These are phyloP conservation scores for Ariolimax columbianus DNA, from an alignment of 2,888 invertebrate genomes.

Conservation along the genomic window DNA sequence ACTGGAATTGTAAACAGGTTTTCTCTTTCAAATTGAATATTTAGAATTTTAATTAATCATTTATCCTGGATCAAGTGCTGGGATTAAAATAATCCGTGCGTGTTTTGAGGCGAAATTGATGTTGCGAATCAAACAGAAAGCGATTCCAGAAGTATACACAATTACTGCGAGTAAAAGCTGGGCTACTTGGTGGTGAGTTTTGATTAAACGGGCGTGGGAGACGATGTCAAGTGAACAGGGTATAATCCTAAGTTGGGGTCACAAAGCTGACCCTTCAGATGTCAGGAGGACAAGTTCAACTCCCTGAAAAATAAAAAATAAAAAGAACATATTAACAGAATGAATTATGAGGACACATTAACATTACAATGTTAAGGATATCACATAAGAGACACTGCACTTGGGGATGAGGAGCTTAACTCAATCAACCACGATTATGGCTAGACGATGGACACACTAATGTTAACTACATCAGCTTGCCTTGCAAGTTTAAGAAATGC, in stretches of 20 bases:
- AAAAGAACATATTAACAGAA: neutral
- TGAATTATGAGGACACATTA: no score
- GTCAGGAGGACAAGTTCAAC: constrained; percentile 35
- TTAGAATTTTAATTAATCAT: neutral
- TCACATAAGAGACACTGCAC: no score
- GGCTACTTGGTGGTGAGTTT: neutral
- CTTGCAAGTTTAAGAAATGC: no score
- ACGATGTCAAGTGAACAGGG: neutral
- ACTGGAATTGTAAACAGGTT: no score
- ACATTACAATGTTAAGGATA: no score
- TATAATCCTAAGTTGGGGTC: constrained; percentile 33
- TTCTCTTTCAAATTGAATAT: neutral
- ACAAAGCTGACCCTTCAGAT: constrained; percentile 14
- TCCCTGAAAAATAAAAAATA: constrained; percentile 2
- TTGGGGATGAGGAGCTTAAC: no score
- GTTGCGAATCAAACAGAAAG: neutral
- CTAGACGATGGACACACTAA: neutral
- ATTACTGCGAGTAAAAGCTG: neutral
- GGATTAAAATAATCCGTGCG: neutral
- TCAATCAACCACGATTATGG: no score
- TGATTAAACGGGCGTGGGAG: neutral
- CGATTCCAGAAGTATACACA: neutral
- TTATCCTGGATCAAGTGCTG: neutral
- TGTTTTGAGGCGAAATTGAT: neutral
- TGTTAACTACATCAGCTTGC: neutral